Conservation (phyloP, 2,113 vertebrate genomes). For the Phylloscopus whistleri region DNA sequence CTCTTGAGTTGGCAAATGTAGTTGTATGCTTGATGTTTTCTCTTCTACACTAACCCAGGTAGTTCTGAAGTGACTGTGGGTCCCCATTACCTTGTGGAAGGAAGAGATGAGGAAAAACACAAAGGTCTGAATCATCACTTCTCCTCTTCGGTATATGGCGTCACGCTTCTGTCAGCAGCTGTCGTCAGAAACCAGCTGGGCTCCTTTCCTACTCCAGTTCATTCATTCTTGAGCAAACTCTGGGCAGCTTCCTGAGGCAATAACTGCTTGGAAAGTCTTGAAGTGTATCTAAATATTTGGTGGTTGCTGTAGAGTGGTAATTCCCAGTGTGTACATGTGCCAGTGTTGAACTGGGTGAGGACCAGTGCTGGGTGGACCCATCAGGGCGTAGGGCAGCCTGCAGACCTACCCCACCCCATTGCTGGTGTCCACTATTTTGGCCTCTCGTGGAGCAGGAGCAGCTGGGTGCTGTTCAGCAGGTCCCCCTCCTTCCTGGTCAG, state of each 20-base stretch:
- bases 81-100: not conserved
- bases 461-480: not conserved
- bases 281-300: slow-evolving; percentile 39
- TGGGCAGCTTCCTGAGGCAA: not conserved
- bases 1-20: not conserved
- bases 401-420: not conserved
- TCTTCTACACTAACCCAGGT: not conserved
- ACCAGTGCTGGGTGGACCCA: not conserved
- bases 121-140: slow-evolving; percentile 21
- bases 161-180: slow-evolving; percentile 17
- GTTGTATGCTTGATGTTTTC: not conserved
- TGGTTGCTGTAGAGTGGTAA: slow-evolving; percentile 34
- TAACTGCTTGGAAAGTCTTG: slow-evolving; percentile 4
- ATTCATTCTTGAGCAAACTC: slow-evolving; percentile 31
- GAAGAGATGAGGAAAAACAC: not conserved
- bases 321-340: not conserved
- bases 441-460: not conserved
- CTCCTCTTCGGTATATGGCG: not conserved
- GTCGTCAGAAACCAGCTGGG: slow-evolving; percentile 8
- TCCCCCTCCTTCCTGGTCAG: not conserved
- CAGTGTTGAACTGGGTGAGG: not conserved
- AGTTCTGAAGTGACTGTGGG: not conserved
- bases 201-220: not conserved
- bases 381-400: not conserved
- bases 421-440: not conserved